Percentiles rank a stretch among this genome's conserved stretches.
Evolutionary conservation across 2,888 invertebrate species (phyloP).

Genomic region (Ptychoptera albimana): DNA sequence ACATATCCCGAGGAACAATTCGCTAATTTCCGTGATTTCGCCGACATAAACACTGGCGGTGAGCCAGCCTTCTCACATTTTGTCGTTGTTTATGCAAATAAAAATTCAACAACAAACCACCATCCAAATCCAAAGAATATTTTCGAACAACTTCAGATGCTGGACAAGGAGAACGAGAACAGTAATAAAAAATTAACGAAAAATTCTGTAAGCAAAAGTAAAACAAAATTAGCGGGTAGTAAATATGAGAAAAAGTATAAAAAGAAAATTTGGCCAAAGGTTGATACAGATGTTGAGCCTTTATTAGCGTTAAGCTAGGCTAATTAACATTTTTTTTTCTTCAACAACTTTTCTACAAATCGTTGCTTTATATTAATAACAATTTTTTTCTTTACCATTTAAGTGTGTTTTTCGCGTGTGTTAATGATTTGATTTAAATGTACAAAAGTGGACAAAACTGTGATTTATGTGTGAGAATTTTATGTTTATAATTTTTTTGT

Average conservation of each 20-base stretch:
- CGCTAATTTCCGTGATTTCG: conserved; percentile 79
- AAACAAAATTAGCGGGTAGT: conserved; percentile 43
- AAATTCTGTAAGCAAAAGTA: conserved; percentile 36
- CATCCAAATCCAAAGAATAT: conserved; percentile 55
- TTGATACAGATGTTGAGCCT: conserved; percentile 19
- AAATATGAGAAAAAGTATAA: conserved; percentile 36
- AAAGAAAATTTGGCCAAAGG: conserved; percentile 26
- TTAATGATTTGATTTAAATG: too few relatives aligned
- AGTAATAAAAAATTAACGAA: conserved; percentile 20
- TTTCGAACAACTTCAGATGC: conserved; percentile 57
- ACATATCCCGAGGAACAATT: conserved; percentile 71
- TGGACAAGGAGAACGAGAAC: conserved; percentile 39
- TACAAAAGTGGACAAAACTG: too few relatives aligned
- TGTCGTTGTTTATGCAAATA: conserved; percentile 70
- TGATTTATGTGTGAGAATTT: too few relatives aligned
- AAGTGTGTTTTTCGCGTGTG: too few relatives aligned
- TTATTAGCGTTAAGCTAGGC: conserved; percentile 27
- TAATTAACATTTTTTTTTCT: too few relatives aligned
- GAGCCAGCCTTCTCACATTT: conserved; percentile 69
- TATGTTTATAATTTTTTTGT: too few relatives aligned
- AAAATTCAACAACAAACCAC: conserved; percentile 47
- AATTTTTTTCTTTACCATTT: too few relatives aligned
- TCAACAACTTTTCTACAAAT: too few relatives aligned
- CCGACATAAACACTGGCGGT: conserved; percentile 72
- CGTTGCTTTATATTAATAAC: too few relatives aligned